Evolutionary conservation across 2,888 invertebrate species (phyloP), one percentile per base, ranked within the genome.

Genomic region (Cephus runcator): DNA sequence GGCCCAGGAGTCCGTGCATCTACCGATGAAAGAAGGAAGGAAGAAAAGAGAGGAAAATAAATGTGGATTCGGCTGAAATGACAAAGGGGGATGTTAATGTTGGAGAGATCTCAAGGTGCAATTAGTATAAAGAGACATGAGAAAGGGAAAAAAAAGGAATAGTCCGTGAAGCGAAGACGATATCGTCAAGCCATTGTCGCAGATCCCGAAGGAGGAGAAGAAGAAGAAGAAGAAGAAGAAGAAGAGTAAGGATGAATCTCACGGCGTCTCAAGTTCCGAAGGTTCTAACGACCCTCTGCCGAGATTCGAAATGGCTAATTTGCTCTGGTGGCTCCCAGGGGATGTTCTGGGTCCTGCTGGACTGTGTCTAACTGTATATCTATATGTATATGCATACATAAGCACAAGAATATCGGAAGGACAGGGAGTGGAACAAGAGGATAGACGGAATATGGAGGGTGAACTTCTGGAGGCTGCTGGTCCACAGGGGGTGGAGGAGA

Each of bases 281-380:
- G 74, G 80, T 79, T 81, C 80, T 82, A 81, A 81, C 81, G 82
- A 83, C 83, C 85, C 87, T 85, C 85, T 80, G 86, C 85, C 78
- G 89, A 89, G 90, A 91, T 91, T 91, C 88, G 89, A 90, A 91
- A 91, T 89, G 90, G 90, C 91, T 91, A 91, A 91, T 91, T 91
- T 89, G 87, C 87, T 89, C 82, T 81, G 88, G 88, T 87, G 84
- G 83, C 85, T 89, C 90, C 87, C 90, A 76, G 85, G 89, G 89
- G 84, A 86, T 80, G 81, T 80, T 79, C 80, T 76, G 80, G 82
- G 82, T 56, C 56, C 56, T 56, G 56, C 56, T 23, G 56, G 56
- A 56, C 56, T 56, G 56, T 9, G 23, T 23, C 56, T 56, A 56
- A 9, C 15, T 56, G 23, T 40, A 15, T 56, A 56, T 23, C 6